phyloP scores from a whole-genome alignment of 2,797 vertebrate species.

The Florisuga fusca region DNA sequence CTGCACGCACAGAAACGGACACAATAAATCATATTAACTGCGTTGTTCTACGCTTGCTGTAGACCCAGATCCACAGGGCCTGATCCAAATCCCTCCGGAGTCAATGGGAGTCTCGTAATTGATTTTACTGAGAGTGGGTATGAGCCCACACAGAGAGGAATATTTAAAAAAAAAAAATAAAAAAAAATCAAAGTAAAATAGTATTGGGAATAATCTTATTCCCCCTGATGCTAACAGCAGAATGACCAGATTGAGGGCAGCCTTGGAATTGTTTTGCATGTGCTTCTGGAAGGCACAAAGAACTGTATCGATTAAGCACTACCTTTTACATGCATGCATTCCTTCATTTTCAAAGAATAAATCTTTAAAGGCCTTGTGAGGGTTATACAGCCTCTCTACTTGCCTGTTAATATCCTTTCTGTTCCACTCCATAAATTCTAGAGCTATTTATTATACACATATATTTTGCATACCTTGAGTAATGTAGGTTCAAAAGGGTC shows the following conservation, averaged over 20 bases:
- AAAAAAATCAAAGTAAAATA: background rate
- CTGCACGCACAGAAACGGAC: slow-evolving; percentile 55
- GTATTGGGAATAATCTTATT: slow-evolving; percentile 13
- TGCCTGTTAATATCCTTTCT: slow-evolving; percentile 76
- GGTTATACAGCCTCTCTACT: slow-evolving; percentile 71
- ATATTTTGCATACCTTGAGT: slow-evolving; percentile 76
- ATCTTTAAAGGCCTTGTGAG: slow-evolving; percentile 75
- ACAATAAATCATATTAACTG: slow-evolving; percentile 72
- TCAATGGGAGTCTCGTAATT: slow-evolving; percentile 41
- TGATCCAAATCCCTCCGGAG: slow-evolving; percentile 54
- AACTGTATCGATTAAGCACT: slow-evolving; percentile 53
- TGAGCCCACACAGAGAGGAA: slow-evolving; percentile 62
- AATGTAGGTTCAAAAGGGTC: slow-evolving; percentile 71
- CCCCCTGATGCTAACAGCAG: background rate
- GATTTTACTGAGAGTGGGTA: slow-evolving; percentile 65
- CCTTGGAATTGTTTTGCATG: slow-evolving; percentile 12
- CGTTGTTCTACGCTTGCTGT: slow-evolving; percentile 58
- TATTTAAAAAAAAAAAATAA: background rate
- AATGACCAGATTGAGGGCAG: slow-evolving; percentile 58
- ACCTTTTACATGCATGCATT: slow-evolving; percentile 66
- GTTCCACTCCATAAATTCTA: slow-evolving; percentile 76
- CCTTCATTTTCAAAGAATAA: slow-evolving; percentile 70
- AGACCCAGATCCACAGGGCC: slow-evolving; percentile 60
- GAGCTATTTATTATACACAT: slow-evolving; percentile 75
- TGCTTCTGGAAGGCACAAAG: slow-evolving; percentile 54